Evolutionary conservation across 1,140 invertebrate species (phyloP), one percentile per base, ranked within the genome.

Genomic region (Ericerus pela): DNA sequence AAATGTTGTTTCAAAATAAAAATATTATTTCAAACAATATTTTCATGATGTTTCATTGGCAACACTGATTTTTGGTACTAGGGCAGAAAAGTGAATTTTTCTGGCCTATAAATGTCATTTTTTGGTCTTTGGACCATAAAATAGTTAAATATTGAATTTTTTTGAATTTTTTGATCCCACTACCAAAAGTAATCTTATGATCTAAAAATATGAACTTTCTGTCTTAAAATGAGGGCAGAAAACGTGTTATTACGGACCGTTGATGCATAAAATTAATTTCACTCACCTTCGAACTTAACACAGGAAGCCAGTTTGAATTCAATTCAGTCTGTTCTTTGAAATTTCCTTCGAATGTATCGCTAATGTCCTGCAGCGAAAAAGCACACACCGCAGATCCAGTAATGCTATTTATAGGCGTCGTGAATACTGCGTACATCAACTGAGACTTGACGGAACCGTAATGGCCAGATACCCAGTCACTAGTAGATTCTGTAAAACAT

Each of bases 341-440:
- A 55, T 82, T 77, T 16, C 82, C 92, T 64, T 92, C 82, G 69
- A 98, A 98, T 20, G 88, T 82, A 53, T 84, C 78, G 59, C 88
- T 73, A 52, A 99, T 84, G 66, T 89, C 89, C 61, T 81, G 77
- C 74, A 96, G 82, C 22, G 81, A 80, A 71, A 93, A 99, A 16
- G 91, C 89, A 73, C 96, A 99, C 2, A 99, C 82, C 0, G 96
- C 95, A 6, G 92, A 97, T 22, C 92, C 95, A 2, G 85, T 82
- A 65, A 99, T 93, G 37, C 89, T 88, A 69, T 97, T 97, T 31
- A 81, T 79, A 2, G 93, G 88, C 0, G 96, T 99, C 37, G 89
- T 96, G 69, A 98, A 94, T 2, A 97, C 85, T 10, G 84, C 93
- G 71, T 98, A 99, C 29, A 99, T 80, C 64, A 98, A 75, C 60